These are phyloP conservation scores for Agriopis leucophaearia DNA, from an alignment of 2,888 invertebrate genomes.

Conservation along the genomic window DNA sequence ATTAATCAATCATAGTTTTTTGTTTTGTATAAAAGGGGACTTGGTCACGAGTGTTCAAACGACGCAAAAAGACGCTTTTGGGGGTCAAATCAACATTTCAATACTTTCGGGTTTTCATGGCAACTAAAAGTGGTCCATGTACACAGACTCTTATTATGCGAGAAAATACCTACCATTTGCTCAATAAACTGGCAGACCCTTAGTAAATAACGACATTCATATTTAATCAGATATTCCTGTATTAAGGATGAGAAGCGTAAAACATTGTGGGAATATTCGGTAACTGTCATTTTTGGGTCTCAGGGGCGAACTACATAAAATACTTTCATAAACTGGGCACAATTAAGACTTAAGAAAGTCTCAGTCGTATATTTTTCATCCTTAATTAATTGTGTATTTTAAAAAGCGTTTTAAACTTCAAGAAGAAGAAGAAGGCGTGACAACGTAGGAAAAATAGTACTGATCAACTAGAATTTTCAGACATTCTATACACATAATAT, in stretches of 20 bases:
- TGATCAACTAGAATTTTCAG: neutral
- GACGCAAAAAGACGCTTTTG: too few species aligned
- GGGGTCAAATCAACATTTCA: too few species aligned
- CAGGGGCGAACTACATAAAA: constrained; percentile 4
- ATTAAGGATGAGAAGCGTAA: constrained; percentile 34
- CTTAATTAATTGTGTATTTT: neutral
- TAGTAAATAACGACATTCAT: constrained; percentile 42
- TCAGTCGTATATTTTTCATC: neutral
- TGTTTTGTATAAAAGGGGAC: too few species aligned
- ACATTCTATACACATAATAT: too few species aligned
- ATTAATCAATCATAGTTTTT: too few species aligned
- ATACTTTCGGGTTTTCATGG: neutral
- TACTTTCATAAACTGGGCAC: constrained; percentile 3
- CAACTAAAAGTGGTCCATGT: constrained; percentile 20
- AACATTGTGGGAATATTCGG: constrained; percentile 29
- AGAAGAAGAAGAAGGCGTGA: neutral
- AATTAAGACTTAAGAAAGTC: neutral
- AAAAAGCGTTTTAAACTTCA: neutral
- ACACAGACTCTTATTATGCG: constrained; percentile 21
- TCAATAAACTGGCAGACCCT: constrained; percentile 42
- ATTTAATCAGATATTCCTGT: constrained; percentile 36
- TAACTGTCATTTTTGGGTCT: constrained; percentile 16
- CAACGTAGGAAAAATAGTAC: neutral
- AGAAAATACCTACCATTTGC: constrained; percentile 36
- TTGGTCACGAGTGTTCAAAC: too few species aligned